These are phyloP conservation scores for Athetis lepigone DNA, from an alignment of 2,888 invertebrate genomes.

Conservation along the genomic window DNA sequence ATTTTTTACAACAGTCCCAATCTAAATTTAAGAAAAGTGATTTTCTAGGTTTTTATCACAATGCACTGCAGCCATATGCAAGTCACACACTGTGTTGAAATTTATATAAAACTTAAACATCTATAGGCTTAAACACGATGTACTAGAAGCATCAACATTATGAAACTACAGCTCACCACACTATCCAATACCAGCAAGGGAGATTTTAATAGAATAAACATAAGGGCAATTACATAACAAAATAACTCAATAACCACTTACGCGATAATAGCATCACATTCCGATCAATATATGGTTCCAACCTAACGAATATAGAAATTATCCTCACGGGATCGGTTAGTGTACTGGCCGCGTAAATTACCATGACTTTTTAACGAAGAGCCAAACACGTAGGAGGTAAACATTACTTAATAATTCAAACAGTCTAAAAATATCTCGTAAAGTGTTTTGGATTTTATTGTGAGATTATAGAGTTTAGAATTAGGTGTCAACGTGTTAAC, in stretches of 20 bases:
- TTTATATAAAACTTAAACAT: too few species aligned
- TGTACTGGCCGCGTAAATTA: constrained; percentile 34
- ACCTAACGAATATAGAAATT: constrained; percentile 3
- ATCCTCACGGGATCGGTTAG: constrained; percentile 29
- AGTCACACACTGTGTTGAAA: too few species aligned
- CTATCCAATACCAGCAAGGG: too few species aligned
- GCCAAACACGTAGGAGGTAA: constrained; percentile 10
- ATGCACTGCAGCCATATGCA: too few species aligned
- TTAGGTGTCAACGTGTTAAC: background rate
- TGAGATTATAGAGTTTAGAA: background rate
- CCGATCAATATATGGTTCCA: constrained; percentile 1
- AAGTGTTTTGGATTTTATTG: constrained; percentile 5
- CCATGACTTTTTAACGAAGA: constrained; percentile 53
- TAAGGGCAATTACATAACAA: too few species aligned
- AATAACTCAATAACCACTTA: background rate
- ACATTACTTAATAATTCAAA: constrained; percentile 21
- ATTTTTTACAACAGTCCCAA: too few species aligned
- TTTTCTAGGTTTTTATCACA: too few species aligned
- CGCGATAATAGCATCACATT: background rate
- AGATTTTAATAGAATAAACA: too few species aligned
- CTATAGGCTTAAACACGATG: too few species aligned
- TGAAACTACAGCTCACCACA: too few species aligned
- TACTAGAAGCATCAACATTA: too few species aligned
- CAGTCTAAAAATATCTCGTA: constrained; percentile 28
- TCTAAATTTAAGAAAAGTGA: too few species aligned